A percentile compares a stretch with the other conserved stretches of the same genome.
These are phyloP conservation scores for Sylvilagus floridanus DNA, from an alignment of 2,797 vertebrate genomes.

Conservation along the genomic window DNA sequence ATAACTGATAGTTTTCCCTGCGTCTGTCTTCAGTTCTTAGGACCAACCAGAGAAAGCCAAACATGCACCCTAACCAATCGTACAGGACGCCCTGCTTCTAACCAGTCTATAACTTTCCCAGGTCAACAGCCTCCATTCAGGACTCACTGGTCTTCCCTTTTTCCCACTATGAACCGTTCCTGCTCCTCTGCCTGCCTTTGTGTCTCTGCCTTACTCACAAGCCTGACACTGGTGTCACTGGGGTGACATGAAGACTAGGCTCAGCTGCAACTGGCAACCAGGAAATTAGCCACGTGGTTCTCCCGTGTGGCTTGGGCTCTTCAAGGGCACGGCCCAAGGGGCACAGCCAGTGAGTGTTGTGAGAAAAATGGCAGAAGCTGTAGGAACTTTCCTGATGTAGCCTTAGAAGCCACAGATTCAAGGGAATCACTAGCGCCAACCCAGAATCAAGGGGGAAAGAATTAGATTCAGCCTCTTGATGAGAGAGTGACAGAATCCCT, in stretches of 20 bases:
- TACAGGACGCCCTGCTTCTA: background rate
- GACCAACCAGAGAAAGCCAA: background rate
- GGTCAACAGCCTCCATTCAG: background rate
- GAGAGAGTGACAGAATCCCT: background rate
- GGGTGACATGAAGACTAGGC: background rate
- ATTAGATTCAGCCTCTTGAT: background rate
- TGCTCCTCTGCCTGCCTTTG: no score
- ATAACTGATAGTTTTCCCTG: background rate
- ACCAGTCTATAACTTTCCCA: background rate
- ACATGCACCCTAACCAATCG: background rate
- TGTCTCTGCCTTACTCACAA: no score
- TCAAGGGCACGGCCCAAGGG: background rate
- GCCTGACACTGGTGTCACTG: no score
- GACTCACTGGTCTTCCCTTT: background rate
- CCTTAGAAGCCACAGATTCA: background rate
- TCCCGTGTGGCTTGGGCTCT: background rate
- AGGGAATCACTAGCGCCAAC: background rate
- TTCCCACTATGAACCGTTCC: background rate
- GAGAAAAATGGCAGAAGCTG: background rate
- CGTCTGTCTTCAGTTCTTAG: conserved; percentile 32
- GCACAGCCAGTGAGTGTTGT: background rate
- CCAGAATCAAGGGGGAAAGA: background rate
- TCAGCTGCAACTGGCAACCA: background rate
- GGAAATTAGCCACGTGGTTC: background rate
- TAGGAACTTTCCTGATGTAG: no score